A percentile compares a stretch with the other conserved stretches of the same genome.
Conservation (phyloP, 2,797 vertebrate species). For the Coregonus sp. region DNA sequence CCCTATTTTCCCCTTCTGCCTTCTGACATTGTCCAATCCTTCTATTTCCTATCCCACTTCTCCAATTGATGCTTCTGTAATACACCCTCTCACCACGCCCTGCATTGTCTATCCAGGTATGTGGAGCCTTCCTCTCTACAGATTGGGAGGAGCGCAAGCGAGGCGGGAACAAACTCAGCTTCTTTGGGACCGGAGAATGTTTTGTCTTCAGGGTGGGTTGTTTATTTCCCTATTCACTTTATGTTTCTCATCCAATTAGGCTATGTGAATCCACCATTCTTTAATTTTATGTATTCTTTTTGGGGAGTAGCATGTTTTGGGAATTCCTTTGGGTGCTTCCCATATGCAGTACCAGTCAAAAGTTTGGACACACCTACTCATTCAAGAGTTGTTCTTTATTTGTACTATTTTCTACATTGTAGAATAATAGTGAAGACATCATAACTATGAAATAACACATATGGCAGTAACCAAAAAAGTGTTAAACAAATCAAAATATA, state of each 20-base stretch:
- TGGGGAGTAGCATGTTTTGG: not conserved
- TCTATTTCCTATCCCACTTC: not conserved
- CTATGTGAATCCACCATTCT: not conserved
- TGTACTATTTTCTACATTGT: too few species aligned
- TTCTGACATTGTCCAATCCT: not conserved
- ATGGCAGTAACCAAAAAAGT: too few species aligned
- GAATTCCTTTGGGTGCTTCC: not conserved
- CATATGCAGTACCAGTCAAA: too few species aligned
- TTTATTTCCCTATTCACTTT: not conserved
- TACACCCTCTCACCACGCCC: not conserved
- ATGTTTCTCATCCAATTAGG: not conserved
- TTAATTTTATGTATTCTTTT: not conserved
- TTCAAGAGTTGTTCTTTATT: too few species aligned
- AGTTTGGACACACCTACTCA: too few species aligned
- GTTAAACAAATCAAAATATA: too few species aligned
- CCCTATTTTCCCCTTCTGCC: not conserved
- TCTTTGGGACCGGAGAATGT: constrained; percentile 97
- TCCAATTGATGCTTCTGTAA: not conserved
- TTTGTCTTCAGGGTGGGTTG: constrained; percentile 92
- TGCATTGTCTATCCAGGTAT: constrained; percentile 78
- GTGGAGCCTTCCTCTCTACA: constrained; percentile 92
- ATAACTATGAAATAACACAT: too few species aligned
- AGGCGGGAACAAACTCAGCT: constrained; percentile 88
- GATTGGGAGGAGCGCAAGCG: constrained; percentile 92
- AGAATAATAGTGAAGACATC: too few species aligned